Conservation (phyloP, 2,797 vertebrate genomes). For the Micrastur ruficollis region DNA sequence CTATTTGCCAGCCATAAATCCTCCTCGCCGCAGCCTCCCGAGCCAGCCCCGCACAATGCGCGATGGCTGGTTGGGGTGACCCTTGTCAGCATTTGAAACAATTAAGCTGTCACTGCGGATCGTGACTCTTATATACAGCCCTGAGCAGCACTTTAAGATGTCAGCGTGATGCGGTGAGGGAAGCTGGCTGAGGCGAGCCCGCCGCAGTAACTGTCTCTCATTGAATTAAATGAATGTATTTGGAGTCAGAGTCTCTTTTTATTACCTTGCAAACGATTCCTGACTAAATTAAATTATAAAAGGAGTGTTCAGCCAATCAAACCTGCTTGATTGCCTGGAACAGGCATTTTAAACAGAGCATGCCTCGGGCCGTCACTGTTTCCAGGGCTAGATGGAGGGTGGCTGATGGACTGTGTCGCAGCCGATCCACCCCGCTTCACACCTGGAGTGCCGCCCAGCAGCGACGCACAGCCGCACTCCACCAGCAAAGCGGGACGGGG, state of each 20-base stretch:
- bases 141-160: conserved; percentile 22
- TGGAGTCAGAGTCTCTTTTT: conserved; percentile 55
- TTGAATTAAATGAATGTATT: conserved; percentile 61
- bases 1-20: conserved; percentile 49
- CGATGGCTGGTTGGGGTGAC: conserved; percentile 35
- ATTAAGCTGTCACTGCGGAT: conserved; percentile 51
- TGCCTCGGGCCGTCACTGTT: neutral
- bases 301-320: conserved; percentile 50
- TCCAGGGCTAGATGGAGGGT: neutral
- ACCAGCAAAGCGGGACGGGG: neutral
- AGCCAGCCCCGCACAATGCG: neutral
- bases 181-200: conserved; percentile 11
- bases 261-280: conserved; percentile 57
- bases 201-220: conserved; percentile 12
- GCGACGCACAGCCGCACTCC: accelerated
- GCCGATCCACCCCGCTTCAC: neutral
- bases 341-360: conserved; percentile 28
- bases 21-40: conserved; percentile 3
- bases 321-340: conserved; percentile 55
- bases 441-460: neutral
- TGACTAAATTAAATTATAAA: conserved; percentile 60
- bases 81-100: conserved; percentile 31
- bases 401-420: neutral
- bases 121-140: conserved; percentile 14
- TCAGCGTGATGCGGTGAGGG: neutral